Evolutionary conservation across 2,888 invertebrate genomes (phyloP).

Genomic region (Caenorhabditis wallacei): DNA sequence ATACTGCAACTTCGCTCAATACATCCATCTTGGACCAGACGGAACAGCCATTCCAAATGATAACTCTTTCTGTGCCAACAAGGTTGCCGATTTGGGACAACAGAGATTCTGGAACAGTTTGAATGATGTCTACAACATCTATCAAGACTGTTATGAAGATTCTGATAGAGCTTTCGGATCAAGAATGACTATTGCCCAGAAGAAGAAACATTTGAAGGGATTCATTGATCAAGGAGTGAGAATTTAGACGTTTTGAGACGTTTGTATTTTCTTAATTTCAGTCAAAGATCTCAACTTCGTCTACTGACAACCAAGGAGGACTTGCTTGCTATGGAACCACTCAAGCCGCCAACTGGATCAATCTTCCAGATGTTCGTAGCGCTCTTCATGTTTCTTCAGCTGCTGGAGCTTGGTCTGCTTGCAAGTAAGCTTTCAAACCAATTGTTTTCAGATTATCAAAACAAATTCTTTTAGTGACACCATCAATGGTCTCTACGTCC

Average conservation of each 20-base stretch:
- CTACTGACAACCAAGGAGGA: constrained; percentile 73
- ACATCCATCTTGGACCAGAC: constrained; percentile 64
- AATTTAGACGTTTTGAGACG: not conserved
- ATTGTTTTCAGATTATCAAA: not conserved
- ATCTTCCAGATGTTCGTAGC: constrained; percentile 63
- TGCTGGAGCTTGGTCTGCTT: constrained; percentile 65
- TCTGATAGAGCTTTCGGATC: constrained; percentile 64
- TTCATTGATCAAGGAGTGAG: constrained; percentile 72
- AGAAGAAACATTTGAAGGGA: constrained; percentile 37
- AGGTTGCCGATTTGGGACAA: constrained; percentile 67
- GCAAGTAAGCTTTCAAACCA: constrained; percentile 62
- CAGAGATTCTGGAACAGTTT: constrained; percentile 66
- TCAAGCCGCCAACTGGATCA: constrained; percentile 68
- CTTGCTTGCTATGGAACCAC: constrained; percentile 73
- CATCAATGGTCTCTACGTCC: constrained; percentile 75
- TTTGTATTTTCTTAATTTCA: constrained; percentile 17
- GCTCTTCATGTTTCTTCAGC: constrained; percentile 66
- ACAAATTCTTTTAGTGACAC: constrained; percentile 67
- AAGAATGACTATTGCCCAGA: constrained; percentile 54
- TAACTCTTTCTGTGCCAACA: constrained; percentile 63
- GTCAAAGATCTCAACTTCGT: constrained; percentile 62
- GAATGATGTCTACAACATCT: constrained; percentile 78
- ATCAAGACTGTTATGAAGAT: constrained; percentile 78
- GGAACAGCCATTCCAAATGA: constrained; percentile 69
- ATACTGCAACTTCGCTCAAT: constrained; percentile 74